Percentiles rank a stretch among this genome's conserved stretches.
Conservation (phyloP, 2,797 vertebrate genomes). For the Myiotriccus ornatus region DNA sequence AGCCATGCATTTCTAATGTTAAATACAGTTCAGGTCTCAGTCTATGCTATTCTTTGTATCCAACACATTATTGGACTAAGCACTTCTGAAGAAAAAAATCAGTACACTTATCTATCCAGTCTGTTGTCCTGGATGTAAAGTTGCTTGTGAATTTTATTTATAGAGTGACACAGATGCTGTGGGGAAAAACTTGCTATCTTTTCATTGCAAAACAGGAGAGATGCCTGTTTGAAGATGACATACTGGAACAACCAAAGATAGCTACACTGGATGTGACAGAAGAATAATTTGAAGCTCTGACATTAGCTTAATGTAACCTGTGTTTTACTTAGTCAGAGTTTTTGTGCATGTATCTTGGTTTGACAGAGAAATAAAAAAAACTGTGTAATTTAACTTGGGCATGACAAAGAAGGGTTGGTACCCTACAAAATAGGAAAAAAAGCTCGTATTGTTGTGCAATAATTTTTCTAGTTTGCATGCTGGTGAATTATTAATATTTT, state of each 20-base stretch:
- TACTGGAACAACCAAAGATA: background rate
- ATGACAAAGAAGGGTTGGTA: background rate
- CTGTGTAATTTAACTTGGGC: background rate
- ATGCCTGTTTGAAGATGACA: conserved; percentile 1
- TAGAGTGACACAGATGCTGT: background rate
- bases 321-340: background rate
- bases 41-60: background rate
- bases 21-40: background rate
- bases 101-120: background rate
- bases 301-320: background rate
- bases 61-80: background rate
- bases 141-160: conserved; percentile 1
- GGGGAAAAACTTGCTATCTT: background rate
- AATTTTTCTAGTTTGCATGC: background rate
- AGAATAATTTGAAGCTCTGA: background rate
- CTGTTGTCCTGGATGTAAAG: background rate
- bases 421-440: background rate
- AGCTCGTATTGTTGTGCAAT: background rate
- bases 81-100: background rate
- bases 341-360: background rate
- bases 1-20: background rate
- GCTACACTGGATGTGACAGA: background rate
- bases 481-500: background rate
- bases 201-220: background rate
- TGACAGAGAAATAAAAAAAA: background rate